Evolutionary conservation across 2,797 vertebrate species (phyloP), one percentile per base, ranked within the genome.

Genomic region (Gadopsis bispinosus): DNA sequence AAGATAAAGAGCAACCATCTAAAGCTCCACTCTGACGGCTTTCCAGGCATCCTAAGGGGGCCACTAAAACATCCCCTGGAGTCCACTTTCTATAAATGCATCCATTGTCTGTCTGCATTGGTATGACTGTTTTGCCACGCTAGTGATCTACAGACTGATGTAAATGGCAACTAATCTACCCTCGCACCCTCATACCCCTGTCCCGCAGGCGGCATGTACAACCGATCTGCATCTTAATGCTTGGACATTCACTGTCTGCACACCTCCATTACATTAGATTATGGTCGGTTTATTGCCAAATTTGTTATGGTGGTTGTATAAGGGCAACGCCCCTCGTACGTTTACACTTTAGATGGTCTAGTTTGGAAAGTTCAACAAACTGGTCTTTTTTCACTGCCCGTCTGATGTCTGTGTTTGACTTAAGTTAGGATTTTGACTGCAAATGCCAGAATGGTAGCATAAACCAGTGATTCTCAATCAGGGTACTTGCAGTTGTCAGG

Each of bases 121-220:
- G 47, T n/a, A 29, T 50, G 75, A 66, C 39, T 81, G 83, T 85
- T 81, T 69, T 68, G 69, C 26, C 41, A 55, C 58, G 75, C 53
- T 72, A 66, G 79, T 61, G 69, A 75, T 85, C 33, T 35, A 26
- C 35, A 62, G 20, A n/a, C 79, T 75, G 75, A 80, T 70, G 60
- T 70, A 69, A 84, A 67, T 73, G 61, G 65, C 85, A 59, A 47
- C 73, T 69, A 75, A 88, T 88, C 89, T 54, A 9, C 85, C 83
- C 83, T 69, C 80, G 86, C 83, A 11, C 22, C 83, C 84, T 68
- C 80, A 87, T 84, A 9, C 22, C 51, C 10, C n/a, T 48, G 41
- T 79, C 69, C 71, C 11, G 54, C 63, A 62, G 62, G 5, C 61
- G 69, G 39, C 60, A 66, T 45, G 14, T 69, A 35, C 31, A 56